Conservation (phyloP, 2,113 vertebrate genomes). For the Oenanthe oenanthe region DNA sequence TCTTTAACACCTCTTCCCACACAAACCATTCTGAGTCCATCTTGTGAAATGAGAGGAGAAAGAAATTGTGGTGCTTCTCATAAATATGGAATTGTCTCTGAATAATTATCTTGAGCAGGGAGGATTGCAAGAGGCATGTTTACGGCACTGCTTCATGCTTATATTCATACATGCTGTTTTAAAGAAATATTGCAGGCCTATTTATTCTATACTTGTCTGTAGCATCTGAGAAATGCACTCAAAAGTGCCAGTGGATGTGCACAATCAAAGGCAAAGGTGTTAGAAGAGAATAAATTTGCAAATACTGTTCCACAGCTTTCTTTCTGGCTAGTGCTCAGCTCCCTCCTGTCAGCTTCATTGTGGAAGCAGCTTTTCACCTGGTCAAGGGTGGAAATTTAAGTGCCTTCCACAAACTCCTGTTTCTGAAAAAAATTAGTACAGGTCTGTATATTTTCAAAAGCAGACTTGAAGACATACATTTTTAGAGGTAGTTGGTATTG, state of each 20-base stretch:
- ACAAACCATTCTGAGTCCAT: neutral
- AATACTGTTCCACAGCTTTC: neutral
- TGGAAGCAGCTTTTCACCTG: neutral
- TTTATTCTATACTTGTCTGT: neutral
- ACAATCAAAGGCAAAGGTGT: neutral
- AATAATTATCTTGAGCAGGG: neutral
- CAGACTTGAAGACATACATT: neutral
- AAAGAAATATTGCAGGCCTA: neutral
- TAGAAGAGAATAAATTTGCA: neutral
- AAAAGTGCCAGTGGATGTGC: neutral
- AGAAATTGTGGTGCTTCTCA: neutral
- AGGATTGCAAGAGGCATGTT: neutral
- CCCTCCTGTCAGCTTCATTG: neutral
- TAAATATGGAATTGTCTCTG: neutral
- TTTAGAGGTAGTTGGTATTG: neutral
- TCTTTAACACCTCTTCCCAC: neutral
- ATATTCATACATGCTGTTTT: neutral
- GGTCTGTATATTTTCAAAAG: neutral
- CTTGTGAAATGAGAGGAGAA: neutral
- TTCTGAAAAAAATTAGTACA: neutral
- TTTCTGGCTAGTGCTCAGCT: neutral
- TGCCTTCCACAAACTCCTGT: rapidly evolving
- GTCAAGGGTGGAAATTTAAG: neutral
- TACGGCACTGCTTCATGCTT: neutral
- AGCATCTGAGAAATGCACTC: neutral